phyloP scores from a whole-genome alignment of 1,140 invertebrate species.

The Potamilus streckersoni region DNA sequence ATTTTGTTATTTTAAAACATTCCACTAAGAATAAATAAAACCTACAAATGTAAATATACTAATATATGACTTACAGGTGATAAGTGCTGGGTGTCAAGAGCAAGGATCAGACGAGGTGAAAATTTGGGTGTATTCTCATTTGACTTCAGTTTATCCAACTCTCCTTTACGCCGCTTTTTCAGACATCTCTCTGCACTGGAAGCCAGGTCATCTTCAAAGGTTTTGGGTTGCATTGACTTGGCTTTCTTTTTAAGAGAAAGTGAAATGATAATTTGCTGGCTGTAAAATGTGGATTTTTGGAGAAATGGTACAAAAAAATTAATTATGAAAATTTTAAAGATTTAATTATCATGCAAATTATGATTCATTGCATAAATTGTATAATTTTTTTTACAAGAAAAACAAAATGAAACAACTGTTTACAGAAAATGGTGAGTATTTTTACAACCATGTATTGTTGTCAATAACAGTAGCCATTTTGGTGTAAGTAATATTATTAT shows the following conservation, averaged over 20 bases:
- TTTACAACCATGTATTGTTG: too few relatives aligned
- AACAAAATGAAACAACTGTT: too few relatives aligned
- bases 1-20: too few relatives aligned
- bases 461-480: too few relatives aligned
- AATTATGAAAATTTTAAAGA: slow-evolving; percentile 1
- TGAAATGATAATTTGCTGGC: neutral
- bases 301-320: neutral
- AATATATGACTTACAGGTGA: slow-evolving; percentile 44
- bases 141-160: slow-evolving; percentile 34
- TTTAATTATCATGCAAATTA: neutral
- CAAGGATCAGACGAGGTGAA: slow-evolving; percentile 42
- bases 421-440: too few relatives aligned
- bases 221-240: slow-evolving; percentile 64
- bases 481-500: too few relatives aligned
- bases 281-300: neutral
- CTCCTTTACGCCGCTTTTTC: slow-evolving; percentile 31
- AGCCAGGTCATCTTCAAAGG: slow-evolving; percentile 63
- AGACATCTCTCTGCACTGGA: slow-evolving; percentile 56
- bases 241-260: slow-evolving; percentile 48
- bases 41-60: too few relatives aligned
- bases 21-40: too few relatives aligned
- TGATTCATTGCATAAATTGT: too few relatives aligned
- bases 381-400: too few relatives aligned
- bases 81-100: slow-evolving; percentile 56
- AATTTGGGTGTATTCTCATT: slow-evolving; percentile 32